phyloP scores from a whole-genome alignment of 2,797 vertebrate species.

The Liasis olivaceus region DNA sequence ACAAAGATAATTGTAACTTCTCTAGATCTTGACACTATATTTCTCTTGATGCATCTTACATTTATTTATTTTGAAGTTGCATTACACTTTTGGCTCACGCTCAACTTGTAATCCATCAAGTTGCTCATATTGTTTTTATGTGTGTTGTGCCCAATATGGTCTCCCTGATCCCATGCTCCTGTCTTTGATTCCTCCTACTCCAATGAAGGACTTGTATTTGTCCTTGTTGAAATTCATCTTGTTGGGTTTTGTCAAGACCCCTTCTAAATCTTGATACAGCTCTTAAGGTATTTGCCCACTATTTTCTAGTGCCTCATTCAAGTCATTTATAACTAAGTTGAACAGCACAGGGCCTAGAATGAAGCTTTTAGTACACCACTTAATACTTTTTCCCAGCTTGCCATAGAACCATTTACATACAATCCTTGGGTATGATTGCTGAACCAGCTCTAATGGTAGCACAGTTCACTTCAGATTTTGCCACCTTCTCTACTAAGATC shows the following conservation, averaged over 20 bases:
- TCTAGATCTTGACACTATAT: not conserved
- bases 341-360: not conserved
- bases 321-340: not conserved
- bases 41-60: not conserved
- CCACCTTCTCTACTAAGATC: not conserved
- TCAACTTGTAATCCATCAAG: not conserved
- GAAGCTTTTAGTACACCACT: not conserved
- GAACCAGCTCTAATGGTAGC: not conserved
- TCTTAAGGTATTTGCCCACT: not conserved
- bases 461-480: not conserved
- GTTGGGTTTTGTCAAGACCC: not conserved
- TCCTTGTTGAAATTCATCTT: not conserved
- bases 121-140: not conserved
- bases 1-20: not conserved
- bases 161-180: not conserved
- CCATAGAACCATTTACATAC: not conserved
- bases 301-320: not conserved
- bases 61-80: not conserved
- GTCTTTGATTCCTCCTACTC: not conserved
- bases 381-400: not conserved
- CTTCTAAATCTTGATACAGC: not conserved
- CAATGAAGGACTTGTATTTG: not conserved
- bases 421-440: not conserved
- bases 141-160: not conserved
- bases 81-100: not conserved